Evolutionary conservation across 1,140 invertebrate genomes (phyloP), one percentile per base, ranked within the genome.

Genomic region (Nasonia vitripennis): DNA sequence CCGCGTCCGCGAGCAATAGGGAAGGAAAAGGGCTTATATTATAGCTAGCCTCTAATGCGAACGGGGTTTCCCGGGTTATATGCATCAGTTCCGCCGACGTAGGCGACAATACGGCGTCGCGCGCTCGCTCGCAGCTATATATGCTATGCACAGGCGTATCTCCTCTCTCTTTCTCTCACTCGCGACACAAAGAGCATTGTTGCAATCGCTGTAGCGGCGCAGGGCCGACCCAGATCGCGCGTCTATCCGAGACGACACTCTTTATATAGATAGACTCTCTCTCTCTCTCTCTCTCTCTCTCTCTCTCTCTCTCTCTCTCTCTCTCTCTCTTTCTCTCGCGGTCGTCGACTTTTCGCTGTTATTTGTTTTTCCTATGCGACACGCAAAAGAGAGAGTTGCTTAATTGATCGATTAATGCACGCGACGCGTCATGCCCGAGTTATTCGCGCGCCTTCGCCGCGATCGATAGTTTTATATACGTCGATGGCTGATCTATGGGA

Each of bases 101-200:
- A 34, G 70, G 70, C 70, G 70, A n/a, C 70, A 70, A 31, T 23
- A 31, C 68, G 70, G 10, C 27, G 9, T 71, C 70, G 27, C 70
- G 68, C 68, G 68, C 68, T 34, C 34, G 34, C 5, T 34, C 1
- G 4, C 41, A 41, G 3, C 41, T 41, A 9, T 41, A 9, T 45
- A 45, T 45, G 6, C 7, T 45, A 45, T 45, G 10, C 41, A 45
- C 10, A 45, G 0, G 37, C 37, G 37, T 41, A 41, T 11, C 55
- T 67, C 12, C 55, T n/a, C 55, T n/a, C 79, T 68, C 71, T 48
- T 55, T 20, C 31, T 68, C 45, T 2, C 67, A 75, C 78, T 67
- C 81, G 81, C 78, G 68, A 82, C 87, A 87, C 88, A 89, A 89
- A 89, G 88, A 86, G 87, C 87, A 89, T 89, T 88, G 88, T 89